Percentiles rank a stretch among this genome's conserved stretches.
Conservation (phyloP, 2,797 vertebrate species). For the Hafferia zeledoni region DNA sequence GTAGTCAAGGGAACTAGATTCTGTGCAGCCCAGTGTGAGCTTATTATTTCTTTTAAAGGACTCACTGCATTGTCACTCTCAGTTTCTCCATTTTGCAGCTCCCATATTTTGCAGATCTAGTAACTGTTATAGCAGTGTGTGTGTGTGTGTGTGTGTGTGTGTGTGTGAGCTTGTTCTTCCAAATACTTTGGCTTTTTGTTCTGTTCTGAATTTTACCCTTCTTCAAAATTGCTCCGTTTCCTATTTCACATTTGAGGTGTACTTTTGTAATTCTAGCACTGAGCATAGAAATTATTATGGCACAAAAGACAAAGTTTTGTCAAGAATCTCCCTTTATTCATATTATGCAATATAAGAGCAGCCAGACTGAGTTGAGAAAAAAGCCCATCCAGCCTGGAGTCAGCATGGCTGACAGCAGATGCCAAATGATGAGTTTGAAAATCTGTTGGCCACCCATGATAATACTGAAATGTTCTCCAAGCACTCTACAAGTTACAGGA, state of each 20-base stretch:
- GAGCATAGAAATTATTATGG: not conserved
- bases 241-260: not conserved
- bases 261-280: not conserved
- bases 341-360: not conserved
- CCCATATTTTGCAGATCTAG: not conserved
- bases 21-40: conserved; percentile 38
- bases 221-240: not conserved
- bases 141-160: not conserved
- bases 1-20: conserved; percentile 66
- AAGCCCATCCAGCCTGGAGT: not conserved
- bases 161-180: not conserved
- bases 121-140: not conserved
- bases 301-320: not conserved
- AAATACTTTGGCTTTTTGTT: not conserved
- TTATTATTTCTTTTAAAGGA: conserved; percentile 59
- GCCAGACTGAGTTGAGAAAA: not conserved
- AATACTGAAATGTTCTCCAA: not conserved
- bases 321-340: not conserved
- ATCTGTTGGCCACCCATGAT: not conserved
- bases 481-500: not conserved
- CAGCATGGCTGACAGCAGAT: not conserved
- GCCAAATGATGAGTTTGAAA: not conserved
- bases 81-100: not conserved
- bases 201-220: not conserved
- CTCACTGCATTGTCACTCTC: conserved; percentile 23